Percentiles rank a stretch among this genome's conserved stretches.
Evolutionary conservation across 1,140 invertebrate species (phyloP).

Genomic region (Halesus radiatus): DNA sequence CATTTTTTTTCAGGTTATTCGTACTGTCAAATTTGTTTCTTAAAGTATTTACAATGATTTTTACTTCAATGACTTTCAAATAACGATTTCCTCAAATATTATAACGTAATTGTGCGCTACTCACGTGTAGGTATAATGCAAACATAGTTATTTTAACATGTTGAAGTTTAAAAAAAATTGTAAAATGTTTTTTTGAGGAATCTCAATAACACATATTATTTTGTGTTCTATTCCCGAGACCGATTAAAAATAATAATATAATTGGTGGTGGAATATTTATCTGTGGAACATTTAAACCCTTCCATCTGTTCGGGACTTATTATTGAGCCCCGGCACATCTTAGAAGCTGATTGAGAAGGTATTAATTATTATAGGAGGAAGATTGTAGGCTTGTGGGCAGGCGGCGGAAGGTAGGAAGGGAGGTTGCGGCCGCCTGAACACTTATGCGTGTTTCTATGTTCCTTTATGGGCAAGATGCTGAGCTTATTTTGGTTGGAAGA

Average conservation of each 20-base stretch:
- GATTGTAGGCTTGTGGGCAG: slow-evolving; percentile 42
- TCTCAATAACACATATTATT: not conserved
- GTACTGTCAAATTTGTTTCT: too few species aligned
- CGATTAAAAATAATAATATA: slow-evolving; percentile 26
- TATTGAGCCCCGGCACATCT: not conserved
- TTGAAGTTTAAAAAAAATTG: too few species aligned
- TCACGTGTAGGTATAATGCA: too few species aligned
- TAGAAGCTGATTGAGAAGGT: slow-evolving; percentile 55
- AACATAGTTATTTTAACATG: too few species aligned
- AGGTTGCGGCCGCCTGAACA: not conserved
- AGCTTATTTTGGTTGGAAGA: not conserved
- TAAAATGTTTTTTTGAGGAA: too few species aligned
- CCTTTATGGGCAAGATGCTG: not conserved
- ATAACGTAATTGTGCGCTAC: too few species aligned
- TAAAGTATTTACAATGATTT: too few species aligned
- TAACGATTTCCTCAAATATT: too few species aligned
- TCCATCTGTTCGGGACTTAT: slow-evolving; percentile 16
- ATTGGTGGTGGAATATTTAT: slow-evolving; percentile 21
- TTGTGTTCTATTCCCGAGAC: not conserved
- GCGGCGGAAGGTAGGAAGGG: too few species aligned
- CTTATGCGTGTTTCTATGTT: not conserved
- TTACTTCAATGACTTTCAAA: too few species aligned
- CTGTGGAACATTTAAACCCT: not conserved
- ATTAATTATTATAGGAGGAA: slow-evolving; percentile 57
- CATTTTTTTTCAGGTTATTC: too few species aligned